Percentiles rank a stretch among this genome's conserved stretches.
Conservation (phyloP, 2,113 vertebrate genomes). For the Oxyruncus cristatus region DNA sequence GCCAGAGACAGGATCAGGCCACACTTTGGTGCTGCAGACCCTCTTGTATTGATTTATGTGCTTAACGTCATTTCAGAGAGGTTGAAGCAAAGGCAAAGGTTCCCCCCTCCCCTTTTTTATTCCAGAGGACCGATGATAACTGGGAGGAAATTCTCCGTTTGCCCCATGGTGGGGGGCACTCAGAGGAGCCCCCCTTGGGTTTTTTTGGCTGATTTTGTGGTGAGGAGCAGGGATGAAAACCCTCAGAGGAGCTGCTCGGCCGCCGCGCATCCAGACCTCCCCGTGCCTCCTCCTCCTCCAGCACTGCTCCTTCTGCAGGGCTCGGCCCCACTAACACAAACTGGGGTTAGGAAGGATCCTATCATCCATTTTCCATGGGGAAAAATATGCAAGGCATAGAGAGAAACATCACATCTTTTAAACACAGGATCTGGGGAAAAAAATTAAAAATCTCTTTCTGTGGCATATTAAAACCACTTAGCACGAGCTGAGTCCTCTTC, state of each 20-base stretch:
- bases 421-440: background rate
- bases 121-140: background rate
- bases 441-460: slow-evolving; percentile 60
- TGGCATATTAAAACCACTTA: slow-evolving; percentile 20
- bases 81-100: background rate
- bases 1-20: background rate
- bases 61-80: background rate
- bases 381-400: slow-evolving; percentile 24
- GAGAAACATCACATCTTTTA: background rate
- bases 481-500: background rate
- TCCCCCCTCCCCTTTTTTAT: background rate
- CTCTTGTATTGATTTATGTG: background rate
- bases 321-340: background rate
- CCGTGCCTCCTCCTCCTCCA: background rate
- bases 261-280: fast-evolving
- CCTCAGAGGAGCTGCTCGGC: background rate
- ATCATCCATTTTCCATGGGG: slow-evolving; percentile 9
- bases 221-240: background rate
- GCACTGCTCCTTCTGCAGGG: background rate
- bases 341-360: slow-evolving; percentile 20
- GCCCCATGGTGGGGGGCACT: background rate
- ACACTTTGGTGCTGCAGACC: background rate
- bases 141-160: slow-evolving; percentile 14
- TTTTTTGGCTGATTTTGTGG: background rate
- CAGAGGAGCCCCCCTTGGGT: background rate